These are phyloP conservation scores for Drosophila macrospina DNA, from an alignment of 2,888 invertebrate species.

Conservation along the genomic window DNA sequence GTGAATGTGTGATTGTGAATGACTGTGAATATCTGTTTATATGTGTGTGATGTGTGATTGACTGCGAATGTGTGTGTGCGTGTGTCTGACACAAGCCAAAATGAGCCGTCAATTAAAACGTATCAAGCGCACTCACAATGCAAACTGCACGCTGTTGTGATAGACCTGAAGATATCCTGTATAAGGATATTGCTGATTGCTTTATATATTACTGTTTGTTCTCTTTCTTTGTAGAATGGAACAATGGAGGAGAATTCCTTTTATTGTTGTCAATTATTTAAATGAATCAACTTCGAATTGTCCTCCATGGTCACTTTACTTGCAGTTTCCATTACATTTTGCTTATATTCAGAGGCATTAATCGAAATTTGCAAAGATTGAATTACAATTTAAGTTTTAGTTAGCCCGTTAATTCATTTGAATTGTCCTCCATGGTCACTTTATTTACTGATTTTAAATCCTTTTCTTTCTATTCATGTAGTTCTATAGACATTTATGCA, in stretches of 20 bases:
- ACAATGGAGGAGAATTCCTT: background rate
- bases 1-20: background rate
- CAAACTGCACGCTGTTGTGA: background rate
- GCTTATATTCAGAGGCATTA: no score
- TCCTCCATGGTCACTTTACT: background rate
- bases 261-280: no score
- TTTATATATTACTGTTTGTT: background rate
- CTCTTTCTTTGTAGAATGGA: no score
- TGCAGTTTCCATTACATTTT: background rate
- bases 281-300: no score
- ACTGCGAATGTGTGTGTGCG: background rate
- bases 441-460: background rate
- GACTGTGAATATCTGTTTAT: background rate
- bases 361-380: no score
- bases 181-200: background rate
- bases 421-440: background rate
- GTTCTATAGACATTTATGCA: no score
- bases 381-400: no score
- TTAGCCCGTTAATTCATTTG: no score
- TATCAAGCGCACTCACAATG: constrained; percentile 44
- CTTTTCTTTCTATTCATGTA: no score
- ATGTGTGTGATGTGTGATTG: background rate
- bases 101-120: constrained; percentile 76
- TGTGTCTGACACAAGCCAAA: constrained; percentile 42
- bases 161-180: constrained; percentile 24